Base-by-base conservation (phyloP, 2,888 invertebrate species). In the Heliothis peltigera region DNA sequence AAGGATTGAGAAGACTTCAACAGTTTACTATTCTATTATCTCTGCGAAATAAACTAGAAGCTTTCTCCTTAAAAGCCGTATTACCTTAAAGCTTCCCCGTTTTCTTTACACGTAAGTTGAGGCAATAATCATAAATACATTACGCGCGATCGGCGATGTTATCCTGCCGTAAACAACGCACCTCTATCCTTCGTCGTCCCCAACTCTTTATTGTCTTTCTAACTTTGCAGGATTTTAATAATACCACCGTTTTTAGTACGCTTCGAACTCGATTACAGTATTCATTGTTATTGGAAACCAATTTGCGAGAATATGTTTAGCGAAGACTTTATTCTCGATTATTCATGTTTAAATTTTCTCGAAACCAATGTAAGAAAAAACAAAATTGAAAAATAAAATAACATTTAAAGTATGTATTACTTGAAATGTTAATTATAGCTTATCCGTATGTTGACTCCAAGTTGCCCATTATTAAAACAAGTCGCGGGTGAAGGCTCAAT, bases 41-140 rank as follows among this genome's bases (percentile, higher is more conserved):
- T 69, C 62, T 0, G 35, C 39, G 43, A 54, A 62, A 77, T 70
- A 77, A 79, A 77, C 64, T 68, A 77, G 60, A 68, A 52, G 74
- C 77, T 82, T 81, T 84, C 77, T 74, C 59, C 51, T 64, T 72
- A 67, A 76, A 74, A 80, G 66, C 52, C 61, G 74, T 60, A 71
- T 79, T 79, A 80, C 63, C 67, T 67, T 71, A 79, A 77, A 75
- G 72, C 79, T 77, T 79, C 76, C 73, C 73, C 77, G 72, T 82
- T 84, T 77, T 77, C 75, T 80, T 77, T 79, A 77, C 80, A 80
- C 74, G 76, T 73, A 75, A 84, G 84, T 84, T 88, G 80, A 79
- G 86, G 90, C 94, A 94, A 95, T 94, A 94, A 94, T 95, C 92
- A 94, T 95, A 94, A 94, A 95, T 94, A 95, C 94, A 95, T 95